Evolutionary conservation across 2,113 vertebrate species (phyloP).

Genomic region (Lamprologus callipterus): DNA sequence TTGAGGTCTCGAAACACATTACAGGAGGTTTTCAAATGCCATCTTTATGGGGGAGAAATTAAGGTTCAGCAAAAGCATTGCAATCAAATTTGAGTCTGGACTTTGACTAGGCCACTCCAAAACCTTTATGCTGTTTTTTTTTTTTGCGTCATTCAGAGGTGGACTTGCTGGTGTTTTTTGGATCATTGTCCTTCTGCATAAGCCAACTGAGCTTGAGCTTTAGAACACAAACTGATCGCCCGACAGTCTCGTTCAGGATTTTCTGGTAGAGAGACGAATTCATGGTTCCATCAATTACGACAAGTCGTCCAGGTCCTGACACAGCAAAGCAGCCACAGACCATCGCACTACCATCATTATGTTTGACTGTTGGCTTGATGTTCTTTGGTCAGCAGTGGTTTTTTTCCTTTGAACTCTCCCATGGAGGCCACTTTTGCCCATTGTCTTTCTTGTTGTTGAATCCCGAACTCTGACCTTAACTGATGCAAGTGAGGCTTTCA

Average conservation of each 20-base stretch:
- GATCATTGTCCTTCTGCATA: not conserved
- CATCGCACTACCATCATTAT: not conserved
- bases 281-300: not conserved
- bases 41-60: not conserved
- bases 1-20: not conserved
- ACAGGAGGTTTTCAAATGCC: not conserved
- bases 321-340: not conserved
- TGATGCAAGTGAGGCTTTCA: not conserved
- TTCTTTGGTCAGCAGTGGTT: not conserved
- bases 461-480: not conserved
- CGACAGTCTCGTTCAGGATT: not conserved
- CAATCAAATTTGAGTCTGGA: not conserved
- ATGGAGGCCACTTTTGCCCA: not conserved
- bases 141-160: not conserved
- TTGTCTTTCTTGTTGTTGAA: not conserved
- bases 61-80: not conserved
- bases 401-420: not conserved
- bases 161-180: not conserved
- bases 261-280: not conserved
- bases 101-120: not conserved
- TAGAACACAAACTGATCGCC: not conserved
- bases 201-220: not conserved
- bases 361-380: not conserved
- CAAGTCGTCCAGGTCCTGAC: not conserved
- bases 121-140: fast-evolving